Base-by-base conservation (phyloP, 1,140 invertebrate species). In the Brachionus sp. region DNA sequence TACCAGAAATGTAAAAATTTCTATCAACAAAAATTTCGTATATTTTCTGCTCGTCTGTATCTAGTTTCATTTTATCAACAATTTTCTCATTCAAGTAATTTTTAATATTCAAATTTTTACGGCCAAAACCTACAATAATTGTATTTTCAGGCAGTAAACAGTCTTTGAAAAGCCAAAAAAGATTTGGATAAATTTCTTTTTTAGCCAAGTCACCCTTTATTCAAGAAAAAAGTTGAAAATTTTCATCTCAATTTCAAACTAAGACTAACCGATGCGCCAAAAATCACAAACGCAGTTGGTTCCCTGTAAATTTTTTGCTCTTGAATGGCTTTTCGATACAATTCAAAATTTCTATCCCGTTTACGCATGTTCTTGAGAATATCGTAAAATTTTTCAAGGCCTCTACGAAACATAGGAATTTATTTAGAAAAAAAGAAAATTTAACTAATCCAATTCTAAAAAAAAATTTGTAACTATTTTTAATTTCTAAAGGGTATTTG, bases 141-240 rank as follows among this genome's bases (percentile, higher is more conserved):
- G 95, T 98, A 16, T 94, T 92, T 77, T 92, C 91, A 0, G 97
- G 97, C 19, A 99, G 87, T n/a, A 98, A 90, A 85, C 93, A 93
- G 89, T 98, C 95, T 66, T 94, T 91, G 86, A 92, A 98, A 3
- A 98, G 90, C 92, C 93, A 95, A 97, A 97, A 99, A 83, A 99
- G 90, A 10, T 97, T 98, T 13, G 97, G 97, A 88, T 98, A 99
- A 86, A 98, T 99, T 89, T 99, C 99, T 89, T 99, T 99, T 87
- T 94, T 95, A 0, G 97, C 97, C 85, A 99, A 90, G 90, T 99
- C 97, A 78, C 97, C 97, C 88, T 89, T 83, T 23, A 3, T 64
- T 80, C 6, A 42, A 35, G 7, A 10, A 39, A 62, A 64, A 33
- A 82, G 7, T 64, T 68, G 0, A 64, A 9, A 53, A 16, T 19